Evolutionary conservation across 2,113 vertebrate genomes (phyloP).

Genomic region (Silurus asotus): DNA sequence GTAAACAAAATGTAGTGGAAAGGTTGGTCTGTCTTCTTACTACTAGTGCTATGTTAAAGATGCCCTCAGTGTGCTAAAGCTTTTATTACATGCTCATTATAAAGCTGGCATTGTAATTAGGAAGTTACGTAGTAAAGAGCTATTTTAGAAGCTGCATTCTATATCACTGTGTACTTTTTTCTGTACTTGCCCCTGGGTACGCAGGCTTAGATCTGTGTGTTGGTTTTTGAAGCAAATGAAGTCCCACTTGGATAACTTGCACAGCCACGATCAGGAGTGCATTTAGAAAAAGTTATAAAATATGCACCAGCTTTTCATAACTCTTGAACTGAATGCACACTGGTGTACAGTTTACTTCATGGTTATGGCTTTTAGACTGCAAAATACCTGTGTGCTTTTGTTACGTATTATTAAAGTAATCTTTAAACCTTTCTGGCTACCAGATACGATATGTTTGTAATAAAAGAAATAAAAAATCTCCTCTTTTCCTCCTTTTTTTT

Average conservation of each 20-base stretch:
- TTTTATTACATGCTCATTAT: conserved; percentile 7
- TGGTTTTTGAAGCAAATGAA: conserved; percentile 15
- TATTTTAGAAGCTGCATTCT: conserved; percentile 24
- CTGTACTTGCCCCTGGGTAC: conserved; percentile 16
- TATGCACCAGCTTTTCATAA: conserved; percentile 36
- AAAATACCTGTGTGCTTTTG: neutral
- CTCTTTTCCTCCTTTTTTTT: too few species aligned
- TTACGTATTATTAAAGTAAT: conserved; percentile 16
- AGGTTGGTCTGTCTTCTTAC: neutral
- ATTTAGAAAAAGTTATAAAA: conserved; percentile 30
- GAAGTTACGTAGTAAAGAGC: conserved; percentile 32
- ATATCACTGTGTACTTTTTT: conserved; percentile 25
- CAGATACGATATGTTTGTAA: neutral
- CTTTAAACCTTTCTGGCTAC: neutral
- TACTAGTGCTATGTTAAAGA: conserved; percentile 19
- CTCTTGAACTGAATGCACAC: conserved; percentile 17
- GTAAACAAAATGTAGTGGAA: neutral
- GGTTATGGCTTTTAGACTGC: neutral
- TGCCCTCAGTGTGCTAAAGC: neutral
- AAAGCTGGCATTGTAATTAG: conserved; percentile 40
- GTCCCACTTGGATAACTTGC: conserved; percentile 32
- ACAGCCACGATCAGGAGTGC: conserved; percentile 25
- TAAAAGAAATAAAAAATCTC: too few species aligned
- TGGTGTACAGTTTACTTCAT: neutral
- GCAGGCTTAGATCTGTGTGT: conserved; percentile 26